These are phyloP conservation scores for Odontothrips loti DNA, from an alignment of 2,888 invertebrate genomes.

Conservation along the genomic window DNA sequence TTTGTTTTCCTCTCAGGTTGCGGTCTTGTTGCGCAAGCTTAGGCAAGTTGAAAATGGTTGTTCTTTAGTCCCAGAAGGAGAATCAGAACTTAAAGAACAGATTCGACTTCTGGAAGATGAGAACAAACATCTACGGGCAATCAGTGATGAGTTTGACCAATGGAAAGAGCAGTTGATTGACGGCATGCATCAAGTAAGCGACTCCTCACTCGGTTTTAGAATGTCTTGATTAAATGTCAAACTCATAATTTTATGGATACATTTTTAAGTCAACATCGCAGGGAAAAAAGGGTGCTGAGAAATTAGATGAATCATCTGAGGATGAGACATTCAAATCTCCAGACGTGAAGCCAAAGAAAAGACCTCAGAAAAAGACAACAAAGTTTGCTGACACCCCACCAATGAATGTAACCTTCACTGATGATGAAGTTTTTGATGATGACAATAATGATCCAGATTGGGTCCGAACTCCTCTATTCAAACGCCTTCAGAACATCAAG, in stretches of 20 bases:
- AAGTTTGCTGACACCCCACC: background rate
- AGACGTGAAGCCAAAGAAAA: too few relatives aligned
- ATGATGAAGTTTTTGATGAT: conserved; percentile 44
- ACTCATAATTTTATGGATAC: too few relatives aligned
- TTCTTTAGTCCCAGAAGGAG: background rate
- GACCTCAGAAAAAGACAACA: background rate
- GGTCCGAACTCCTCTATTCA: conserved; percentile 62
- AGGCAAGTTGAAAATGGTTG: background rate
- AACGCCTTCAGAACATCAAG: conserved; percentile 45
- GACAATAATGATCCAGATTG: conserved; percentile 62
- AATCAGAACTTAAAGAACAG: background rate
- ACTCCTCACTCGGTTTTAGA: too few relatives aligned
- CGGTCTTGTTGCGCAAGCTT: background rate
- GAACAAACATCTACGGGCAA: background rate
- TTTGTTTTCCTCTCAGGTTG: background rate
- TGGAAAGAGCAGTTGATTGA: background rate
- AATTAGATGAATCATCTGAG: too few relatives aligned
- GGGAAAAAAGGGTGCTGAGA: too few relatives aligned
- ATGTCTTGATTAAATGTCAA: too few relatives aligned
- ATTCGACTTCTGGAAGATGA: background rate
- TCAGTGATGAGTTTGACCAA: background rate
- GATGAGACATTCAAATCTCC: too few relatives aligned
- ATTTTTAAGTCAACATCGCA: too few relatives aligned
- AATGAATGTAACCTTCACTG: background rate
- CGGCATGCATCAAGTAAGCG: too few relatives aligned